Conservation (phyloP, 2,797 vertebrate species). For the Macropodus opercularis region DNA sequence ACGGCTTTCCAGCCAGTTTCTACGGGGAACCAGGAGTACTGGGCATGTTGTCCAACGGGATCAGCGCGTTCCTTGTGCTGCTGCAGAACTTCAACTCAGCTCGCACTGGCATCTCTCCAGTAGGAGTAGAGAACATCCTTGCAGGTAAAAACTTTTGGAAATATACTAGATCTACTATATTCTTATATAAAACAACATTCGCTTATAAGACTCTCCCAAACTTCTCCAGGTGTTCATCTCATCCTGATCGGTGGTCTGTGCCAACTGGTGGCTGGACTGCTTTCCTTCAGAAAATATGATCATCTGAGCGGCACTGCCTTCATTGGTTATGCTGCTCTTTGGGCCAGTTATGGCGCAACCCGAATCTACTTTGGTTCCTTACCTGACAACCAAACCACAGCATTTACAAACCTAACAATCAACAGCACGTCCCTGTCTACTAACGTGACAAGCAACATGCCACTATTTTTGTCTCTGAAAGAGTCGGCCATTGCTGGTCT, state of each 20-base stretch:
- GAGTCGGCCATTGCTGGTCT: slow-evolving; percentile 86
- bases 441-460: slow-evolving; percentile 23
- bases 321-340: slow-evolving; percentile 89
- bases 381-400: slow-evolving; percentile 14
- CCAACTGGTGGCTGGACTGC: slow-evolving; percentile 87
- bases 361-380: slow-evolving; percentile 79
- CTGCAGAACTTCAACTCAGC: slow-evolving; percentile 85
- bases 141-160: slow-evolving; percentile 76
- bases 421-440: slow-evolving; percentile 32
- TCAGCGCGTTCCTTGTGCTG: slow-evolving; percentile 88
- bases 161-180: background rate
- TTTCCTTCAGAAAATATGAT: slow-evolving; percentile 90
- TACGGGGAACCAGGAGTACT: slow-evolving; percentile 89
- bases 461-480: slow-evolving; percentile 43
- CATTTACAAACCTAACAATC: rapidly evolving
- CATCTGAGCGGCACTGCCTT: slow-evolving; percentile 88
- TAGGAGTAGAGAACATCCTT: slow-evolving; percentile 84
- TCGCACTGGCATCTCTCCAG: slow-evolving; percentile 69
- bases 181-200: too few species aligned
- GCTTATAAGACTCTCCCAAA: background rate
- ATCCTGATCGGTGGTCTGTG: slow-evolving; percentile 88
- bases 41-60: slow-evolving; percentile 87
- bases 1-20: slow-evolving; percentile 88
- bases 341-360: slow-evolving; percentile 88
- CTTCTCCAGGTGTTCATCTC: slow-evolving; percentile 85